Evolutionary conservation across 2,797 vertebrate genomes (phyloP).

Genomic region (Dallia pectoralis): DNA sequence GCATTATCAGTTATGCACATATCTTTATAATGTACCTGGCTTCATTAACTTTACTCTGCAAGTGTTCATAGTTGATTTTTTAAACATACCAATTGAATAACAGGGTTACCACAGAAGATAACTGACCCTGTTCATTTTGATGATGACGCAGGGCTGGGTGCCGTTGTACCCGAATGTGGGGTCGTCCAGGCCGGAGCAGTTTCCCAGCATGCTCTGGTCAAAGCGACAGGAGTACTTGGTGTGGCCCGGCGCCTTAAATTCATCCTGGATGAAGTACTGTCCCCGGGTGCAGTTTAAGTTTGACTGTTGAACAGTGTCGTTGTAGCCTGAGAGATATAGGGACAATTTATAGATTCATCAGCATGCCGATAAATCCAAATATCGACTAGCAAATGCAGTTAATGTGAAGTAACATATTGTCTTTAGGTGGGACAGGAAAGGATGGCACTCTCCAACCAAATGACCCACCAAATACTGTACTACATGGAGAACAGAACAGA

Average conservation of each 20-base stretch:
- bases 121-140: conserved; percentile 91
- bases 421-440: neutral
- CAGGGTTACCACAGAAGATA: neutral
- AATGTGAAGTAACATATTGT: neutral
- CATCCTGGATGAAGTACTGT: conserved; percentile 75
- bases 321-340: conserved; percentile 72
- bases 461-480: too few species aligned
- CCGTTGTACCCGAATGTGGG: conserved; percentile 81
- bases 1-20: too few species aligned
- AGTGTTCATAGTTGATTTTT: too few species aligned
- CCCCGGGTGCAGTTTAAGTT: conserved; percentile 72
- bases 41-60: too few species aligned
- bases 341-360: neutral
- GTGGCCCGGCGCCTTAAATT: conserved; percentile 71
- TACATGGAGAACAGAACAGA: too few species aligned
- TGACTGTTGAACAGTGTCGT: conserved; percentile 70
- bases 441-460: too few species aligned
- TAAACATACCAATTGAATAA: too few species aligned
- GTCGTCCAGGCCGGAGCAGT: conserved; percentile 80
- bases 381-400: neutral
- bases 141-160: conserved; percentile 82
- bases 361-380: neutral
- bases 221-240: conserved; percentile 85
- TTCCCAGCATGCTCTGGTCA: conserved; percentile 76
- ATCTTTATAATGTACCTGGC: too few species aligned